Evolutionary conservation across 2,797 vertebrate species (phyloP).

Genomic region (Oryzias dopingdopingensis): DNA sequence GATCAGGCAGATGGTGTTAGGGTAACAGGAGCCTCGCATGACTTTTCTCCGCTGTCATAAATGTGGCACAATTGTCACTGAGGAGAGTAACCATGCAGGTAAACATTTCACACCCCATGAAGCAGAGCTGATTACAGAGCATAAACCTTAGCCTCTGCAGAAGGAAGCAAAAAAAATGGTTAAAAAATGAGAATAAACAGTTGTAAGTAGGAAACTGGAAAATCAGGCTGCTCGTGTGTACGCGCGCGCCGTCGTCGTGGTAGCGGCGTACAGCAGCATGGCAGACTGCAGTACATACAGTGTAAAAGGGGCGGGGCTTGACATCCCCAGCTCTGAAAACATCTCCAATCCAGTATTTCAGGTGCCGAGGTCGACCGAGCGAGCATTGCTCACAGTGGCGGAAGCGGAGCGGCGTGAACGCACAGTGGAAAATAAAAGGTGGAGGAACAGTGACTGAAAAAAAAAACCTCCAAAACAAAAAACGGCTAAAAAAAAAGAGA

Average conservation of each 20-base stretch:
- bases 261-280: slow-evolving; percentile 60
- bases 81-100: slow-evolving; percentile 24
- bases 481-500: slow-evolving; percentile 4
- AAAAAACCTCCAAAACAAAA: background rate
- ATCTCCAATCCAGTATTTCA: slow-evolving; percentile 81
- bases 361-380: slow-evolving; percentile 72
- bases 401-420: slow-evolving; percentile 37
- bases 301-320: slow-evolving; percentile 77
- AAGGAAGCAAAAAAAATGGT: background rate
- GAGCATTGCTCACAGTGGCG: slow-evolving; percentile 53
- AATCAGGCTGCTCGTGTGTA: slow-evolving; percentile 45
- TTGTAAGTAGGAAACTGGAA: slow-evolving; percentile 36
- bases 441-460: background rate
- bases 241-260: slow-evolving; percentile 35
- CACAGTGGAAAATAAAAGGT: slow-evolving; percentile 20
- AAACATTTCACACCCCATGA: slow-evolving; percentile 29
- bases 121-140: slow-evolving; percentile 16
- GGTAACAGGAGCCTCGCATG: slow-evolving; percentile 65
- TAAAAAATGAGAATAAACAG: background rate
- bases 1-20: slow-evolving; percentile 74
- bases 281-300: slow-evolving; percentile 76
- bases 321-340: slow-evolving; percentile 75
- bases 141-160: background rate
- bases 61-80: slow-evolving; percentile 24
- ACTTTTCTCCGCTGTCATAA: slow-evolving; percentile 48